Base-by-base conservation (phyloP, 2,888 invertebrate genomes). In the Pteria penguin region DNA sequence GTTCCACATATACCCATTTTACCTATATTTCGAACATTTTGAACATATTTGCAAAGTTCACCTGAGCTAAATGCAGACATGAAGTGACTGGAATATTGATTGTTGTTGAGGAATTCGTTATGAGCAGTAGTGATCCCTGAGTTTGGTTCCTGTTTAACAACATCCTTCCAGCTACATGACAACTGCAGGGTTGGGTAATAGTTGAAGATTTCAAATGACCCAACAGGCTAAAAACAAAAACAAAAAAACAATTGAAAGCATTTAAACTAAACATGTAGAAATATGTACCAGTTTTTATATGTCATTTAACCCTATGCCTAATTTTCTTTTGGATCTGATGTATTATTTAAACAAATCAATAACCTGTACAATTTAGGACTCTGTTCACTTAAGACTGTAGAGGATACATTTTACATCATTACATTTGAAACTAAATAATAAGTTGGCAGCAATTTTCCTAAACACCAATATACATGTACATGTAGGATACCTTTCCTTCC, bases 151-250 rank as follows among this genome's bases (percentile, higher is more conserved):
- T 75, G 82, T 29, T 81, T 73, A 18, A 72, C 68, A 54, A 80
- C 80, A 29, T 84, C 84, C 32, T 80, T 82, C 97, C 97, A 97
- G 85, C 95, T 95, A 62, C 98, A 93, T 86, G 95, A 95, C 88
- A 98, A 95, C 92, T 97, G 97, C 1, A 98, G 93, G 77, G 96
- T 95, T 0, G 97, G 97, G 75, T 95, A 94, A 85, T 95, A 95
- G 92, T 95, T 95, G 89, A 96, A 96, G 73, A 95, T 94, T 86
- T 96, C 96, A 89, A 96, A 95, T 66, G 89, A 88, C 65, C 89
- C 88, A 18, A 89, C 80, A 54, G 85, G 81, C 91, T 91, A 83
- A 31, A 83, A 14, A 14, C 45, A 83, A 69, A 58, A 29, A n/a
- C 0, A 72, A 57, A 4, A 14, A 4, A 24, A 54, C 4, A 72